Evolutionary conservation across 2,113 vertebrate species (phyloP), one percentile per base, ranked within the genome.

Genomic region (Corythoichthys intestinalis): DNA sequence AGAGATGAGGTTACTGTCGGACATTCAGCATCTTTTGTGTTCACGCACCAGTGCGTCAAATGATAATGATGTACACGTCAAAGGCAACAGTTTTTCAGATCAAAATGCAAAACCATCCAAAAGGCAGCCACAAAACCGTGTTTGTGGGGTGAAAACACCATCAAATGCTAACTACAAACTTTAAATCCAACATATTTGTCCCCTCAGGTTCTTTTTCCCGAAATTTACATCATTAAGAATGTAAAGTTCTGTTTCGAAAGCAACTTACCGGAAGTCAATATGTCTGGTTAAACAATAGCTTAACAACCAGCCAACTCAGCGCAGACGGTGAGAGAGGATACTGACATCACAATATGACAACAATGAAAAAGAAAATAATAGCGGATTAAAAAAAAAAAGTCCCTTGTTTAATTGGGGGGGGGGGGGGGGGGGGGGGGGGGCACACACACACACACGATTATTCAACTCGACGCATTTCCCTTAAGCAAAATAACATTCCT

Each of bases 1-100:
- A 53, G 47, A 6, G 69, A 75, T 8, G 69, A 75, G 91, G 91
- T 92, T 86, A 93, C 85, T 90, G 39, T 90, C 91, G 91, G 89
- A 89, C 90, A 91, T 78, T 73, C 65, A 10, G 67, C 62, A 6
- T 74, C 50, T 74, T 41, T 76, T 73, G 73, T 73, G 71, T 71
- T 71, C 66, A 69, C 12, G 73, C 28, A 41, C 57, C 71, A 38
- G 34, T 46, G 39, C 9, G 12, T 81, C 78, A 88, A 83, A 11
- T 34, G 11, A 14, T 12, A 35, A 9, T 72, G 10, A 59, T 1
- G 61, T 14, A 15, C 0, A 2, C 1, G 20, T 14, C 0, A 14
- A 17, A 0, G 8, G 1, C 12, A 64, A 17, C 0, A 14, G 44
- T 4, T 7, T 63, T 7, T 3, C 17, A 47, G 3, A 20, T 47